Base-by-base conservation (phyloP, 2,113 vertebrate genomes). In the Orientallactaga bullata region DNA sequence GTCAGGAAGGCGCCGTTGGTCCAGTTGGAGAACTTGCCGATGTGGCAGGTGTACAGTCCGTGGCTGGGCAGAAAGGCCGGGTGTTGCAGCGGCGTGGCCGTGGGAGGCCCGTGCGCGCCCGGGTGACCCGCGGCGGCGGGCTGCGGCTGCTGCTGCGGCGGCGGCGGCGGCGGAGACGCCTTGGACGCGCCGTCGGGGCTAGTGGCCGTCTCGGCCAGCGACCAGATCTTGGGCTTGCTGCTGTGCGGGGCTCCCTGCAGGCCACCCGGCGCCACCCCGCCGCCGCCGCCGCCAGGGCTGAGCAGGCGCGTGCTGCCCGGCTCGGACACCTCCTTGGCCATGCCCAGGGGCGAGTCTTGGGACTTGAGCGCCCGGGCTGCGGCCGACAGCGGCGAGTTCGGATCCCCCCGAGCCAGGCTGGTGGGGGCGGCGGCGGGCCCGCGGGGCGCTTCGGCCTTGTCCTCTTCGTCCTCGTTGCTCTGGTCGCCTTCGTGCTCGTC, bases 141-240 rank as follows among this genome's bases (percentile, higher is more conserved):
- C n/a, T n/a, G n/a, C n/a, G n/a, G n/a, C n/a, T n/a, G 42, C 42
- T 47, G 42, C 42, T 47, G 42, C 42, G 5, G 42, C 42, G 42
- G 42, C 42, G 42, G 97, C 0, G 93, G 99, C 91, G 98, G 99
- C 95, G 98, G 98, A 39, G 99, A 98, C 79, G 99, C 98, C 97
- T 99, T 99, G 97, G 99, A 99, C 28, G 98, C 98, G 84, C 99
- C 99, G 42, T 99, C 99, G 0, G 99, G 99, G 77, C 99, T 99
- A 1, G 99, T 99, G 20, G 99, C 99, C 0, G 99, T 99, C 97
- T 99, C 99, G 18, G 99, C 99, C 96, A 99, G 98, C 18, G 99
- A 99, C 99, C 99, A 99, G 94, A 99, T 99, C 99, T 99, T 99
- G 94, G 99, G 99, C 96, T 99, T 99, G 97, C 98, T 99, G 97